Evolutionary conservation across 1,140 invertebrate species (phyloP), one percentile per base, ranked within the genome.

Genomic region (Drosophila guanche): DNA sequence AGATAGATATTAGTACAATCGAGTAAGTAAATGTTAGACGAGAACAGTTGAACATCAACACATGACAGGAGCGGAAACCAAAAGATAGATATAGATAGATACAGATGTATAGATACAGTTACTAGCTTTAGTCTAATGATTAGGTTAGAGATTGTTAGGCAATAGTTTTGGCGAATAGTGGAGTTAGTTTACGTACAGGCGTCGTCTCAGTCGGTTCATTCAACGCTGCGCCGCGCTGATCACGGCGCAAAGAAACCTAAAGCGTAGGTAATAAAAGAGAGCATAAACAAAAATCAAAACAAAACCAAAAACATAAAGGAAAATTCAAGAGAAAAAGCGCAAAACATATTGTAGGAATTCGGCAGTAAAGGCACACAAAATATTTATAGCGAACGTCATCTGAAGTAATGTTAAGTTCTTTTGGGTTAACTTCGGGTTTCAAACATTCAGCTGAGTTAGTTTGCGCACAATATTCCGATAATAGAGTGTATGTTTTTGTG

Each of bases 101-200:
- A 72, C 27, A 56, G 51, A 20, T 20, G 16, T 4, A 37, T 37
- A 37, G 33, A 37, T 37, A 37, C 8, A 37, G 33, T 10, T 10
- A 47, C 68, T 71, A 55, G 47, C 45, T 37, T 54, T 70, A 70
- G 23, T 52, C 65, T 70, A 73, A 63, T 73, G 47, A 50, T 50
- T 40, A 69, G 48, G 51, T 76, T 70, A 43, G 54, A 55, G 54
- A 58, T 65, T 85, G 56, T 51, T 58, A 42, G 47, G 22, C 48
- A 41, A 41, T 43, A 41, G 16, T 20, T 46, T 43, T 65, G 55
- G 80, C 76, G 79, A 79, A 60, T 60, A 76, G 85, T 73, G 84
- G 77, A 89, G 86, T 89, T 90, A 89, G 76, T 79, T 91, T 91
- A 91, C 91, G 90, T 91, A 91, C 91, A 90, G 91, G 91, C 76